Evolutionary conservation across 2,888 invertebrate species (phyloP), one percentile per base, ranked within the genome.

Genomic region (Halictus ligatus): DNA sequence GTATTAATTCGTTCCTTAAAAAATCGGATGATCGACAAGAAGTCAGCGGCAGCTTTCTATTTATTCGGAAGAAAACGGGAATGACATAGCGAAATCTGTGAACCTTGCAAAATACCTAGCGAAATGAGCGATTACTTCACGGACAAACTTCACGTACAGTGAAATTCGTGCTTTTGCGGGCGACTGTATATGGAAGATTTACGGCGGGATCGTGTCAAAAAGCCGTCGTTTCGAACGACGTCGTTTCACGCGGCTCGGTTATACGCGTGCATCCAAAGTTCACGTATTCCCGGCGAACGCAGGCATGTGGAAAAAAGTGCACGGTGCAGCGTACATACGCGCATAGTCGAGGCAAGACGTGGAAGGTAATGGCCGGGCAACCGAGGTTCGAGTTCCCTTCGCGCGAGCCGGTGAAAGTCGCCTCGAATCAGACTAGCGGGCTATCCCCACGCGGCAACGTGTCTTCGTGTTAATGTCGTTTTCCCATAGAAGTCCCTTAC

Each of bases 391-490:
- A 84, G 86, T 81, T 90, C 87, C 87, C 90, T 87, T 90, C 87
- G 75, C 87, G 83, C 87, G 85, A 89, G 89, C 87, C 91, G 74
- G 93, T 94, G 93, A 93, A 93, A 93, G 94, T 93, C 91, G 89
- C 90, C 85, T 92, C 88, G 92, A 88, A 91, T 91, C 91, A 84
- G 81, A 87, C 85, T 80, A 83, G 89, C 87, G 83, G 81, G 77
- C 85, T 88, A 88, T 92, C 88, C 88, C 89, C 89, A 87, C 85
- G n/a, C 86, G 73, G 25, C 60, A 58, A 77, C 73, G 67, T 88
- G 85, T 87, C 87, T 86, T 82, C 90, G 87, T 77, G 84, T 93
- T 92, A 92, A 93, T 92, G 93, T 91, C 93, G 93, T 93, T 93
- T 93, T 93, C 94, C 92, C 93, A 94, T 92, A 92, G 90, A 88